Evolutionary conservation across 2,888 invertebrate genomes (phyloP), one percentile per base, ranked within the genome.

Genomic region (Cephonodes hylas): DNA sequence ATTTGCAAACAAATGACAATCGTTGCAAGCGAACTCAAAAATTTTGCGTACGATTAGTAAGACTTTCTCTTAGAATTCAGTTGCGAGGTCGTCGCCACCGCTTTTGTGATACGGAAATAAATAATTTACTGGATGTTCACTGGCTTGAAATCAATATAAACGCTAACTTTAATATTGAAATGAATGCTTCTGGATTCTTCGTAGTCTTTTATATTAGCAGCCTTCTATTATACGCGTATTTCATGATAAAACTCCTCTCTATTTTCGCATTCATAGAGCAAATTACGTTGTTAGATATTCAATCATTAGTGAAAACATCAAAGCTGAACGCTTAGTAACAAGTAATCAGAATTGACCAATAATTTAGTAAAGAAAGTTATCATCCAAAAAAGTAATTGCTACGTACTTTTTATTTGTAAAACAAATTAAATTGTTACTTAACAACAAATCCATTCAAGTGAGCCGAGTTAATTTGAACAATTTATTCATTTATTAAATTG

Each of bases 1-100:
- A 81, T 68, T 77, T 61, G 66, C 59, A 66, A 68, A 71, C 76
- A 58, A 64, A 63, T 63, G 64, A 38, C 65, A 66, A 64, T 63
- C 65, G 64, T 45, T 20, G 7, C 15, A 27, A 63, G 63, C 42
- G 44, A 34, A 18, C n/a, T 18, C 5, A 20, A 8, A 15, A 38
- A 60, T 6, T 42, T 1, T 23, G 20, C 18, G 25, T 59, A 31
- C n/a, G 42, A 42, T 38, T 42, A 25, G 18, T 20, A 20, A 53
- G 42, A 27, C 25, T 18, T n/a, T 53, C 48, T 25, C 23, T 58
- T 27, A 53, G 53, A 53, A 53, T 53, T 10, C 53, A 25, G 23
- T 46, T 53, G 27, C 10, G 15, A 25, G 15, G 18, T 31, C 22
- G 45, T 45, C 23, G 7, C 4, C 18, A 18, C 2, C 23, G 45